Base-by-base conservation (phyloP, 2,797 vertebrate species). In the Eulemur mongoz region DNA sequence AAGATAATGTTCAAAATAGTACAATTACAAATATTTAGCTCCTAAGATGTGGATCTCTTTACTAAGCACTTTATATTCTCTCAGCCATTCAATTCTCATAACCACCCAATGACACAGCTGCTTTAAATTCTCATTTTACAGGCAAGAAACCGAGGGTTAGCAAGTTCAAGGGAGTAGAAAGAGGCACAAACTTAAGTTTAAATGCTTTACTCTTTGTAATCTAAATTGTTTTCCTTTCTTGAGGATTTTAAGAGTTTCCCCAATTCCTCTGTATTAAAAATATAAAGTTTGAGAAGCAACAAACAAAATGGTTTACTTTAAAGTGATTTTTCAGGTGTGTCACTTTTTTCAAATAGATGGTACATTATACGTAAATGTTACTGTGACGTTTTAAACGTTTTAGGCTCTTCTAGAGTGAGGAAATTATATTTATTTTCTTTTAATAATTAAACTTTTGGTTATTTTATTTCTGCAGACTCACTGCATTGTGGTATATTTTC, bases 381-480 rank as follows among this genome's bases (percentile, higher is more conserved):
- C 61, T 38, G 15, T 81, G 48, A 35, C 17, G 69, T 65, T 95
- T 89, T 78, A 92, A 40, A 35, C 17, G 59, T 65, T 95, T 89
- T 78, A 92, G 90, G 48, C 17, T 85, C 91, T 94, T 95, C 50
- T 96, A 76, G 5, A 93, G 32, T 69, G 27, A 95, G 69, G 45
- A 76, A 86, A 54, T 81, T 83, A 52, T 40, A 78, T 54, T 65
- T 78, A 63, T 52, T 48, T 65, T 97, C 45, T 91, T 78, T 70
- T 45, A 96, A 79, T 59, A 79, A 57, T 40, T 67, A 96, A 50
- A 3, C 20, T 48, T 86, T 95, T 52, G 10, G 32, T 69, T 95
- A 89, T 80, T 89, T 96, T 93, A 75, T 91, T 78, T 11, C 57
- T 79, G 1, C 54, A 92, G 90, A 54, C 63, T 80, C 38, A 57